phyloP scores from a whole-genome alignment of 1,140 invertebrate genomes.

The Asobara japonica region DNA sequence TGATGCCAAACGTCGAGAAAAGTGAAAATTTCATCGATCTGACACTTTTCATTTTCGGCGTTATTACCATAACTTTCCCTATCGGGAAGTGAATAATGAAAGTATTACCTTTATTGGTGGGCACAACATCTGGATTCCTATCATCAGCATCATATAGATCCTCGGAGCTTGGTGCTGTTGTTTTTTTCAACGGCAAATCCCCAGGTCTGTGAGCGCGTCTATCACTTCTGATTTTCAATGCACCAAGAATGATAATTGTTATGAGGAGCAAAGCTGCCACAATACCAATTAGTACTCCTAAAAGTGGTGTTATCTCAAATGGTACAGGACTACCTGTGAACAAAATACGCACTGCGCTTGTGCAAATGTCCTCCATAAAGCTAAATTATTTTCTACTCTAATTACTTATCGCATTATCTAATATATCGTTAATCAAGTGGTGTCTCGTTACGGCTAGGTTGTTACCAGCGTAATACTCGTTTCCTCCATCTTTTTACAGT shows the following conservation, averaged over 20 bases:
- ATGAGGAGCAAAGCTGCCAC: conserved; percentile 76
- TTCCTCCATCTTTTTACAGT: not conserved
- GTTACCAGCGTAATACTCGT: not conserved
- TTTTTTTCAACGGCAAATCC: conserved; percentile 75
- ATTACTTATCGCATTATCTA: not conserved
- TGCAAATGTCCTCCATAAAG: conserved; percentile 49
- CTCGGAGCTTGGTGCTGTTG: conserved; percentile 74
- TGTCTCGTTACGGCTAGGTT: not conserved
- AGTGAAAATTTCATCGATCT: too few relatives aligned
- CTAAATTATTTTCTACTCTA: not conserved
- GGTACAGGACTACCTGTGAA: conserved; percentile 70
- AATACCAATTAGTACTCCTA: conserved; percentile 79
- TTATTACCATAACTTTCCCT: too few relatives aligned
- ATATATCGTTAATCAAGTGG: not conserved
- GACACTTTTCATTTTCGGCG: too few relatives aligned
- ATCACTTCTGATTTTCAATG: conserved; percentile 72
- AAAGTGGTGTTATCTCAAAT: conserved; percentile 79
- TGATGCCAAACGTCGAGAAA: too few relatives aligned
- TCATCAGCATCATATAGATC: conserved; percentile 79
- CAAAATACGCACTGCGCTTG: conserved; percentile 61
- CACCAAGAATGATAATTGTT: conserved; percentile 76
- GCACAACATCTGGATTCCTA: conserved; percentile 86
- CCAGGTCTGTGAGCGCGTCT: conserved; percentile 70
- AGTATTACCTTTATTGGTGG: conserved; percentile 82
- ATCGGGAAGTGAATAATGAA: too few relatives aligned